phyloP scores from a whole-genome alignment of 2,113 vertebrate genomes.

The Trogon melanurus region DNA sequence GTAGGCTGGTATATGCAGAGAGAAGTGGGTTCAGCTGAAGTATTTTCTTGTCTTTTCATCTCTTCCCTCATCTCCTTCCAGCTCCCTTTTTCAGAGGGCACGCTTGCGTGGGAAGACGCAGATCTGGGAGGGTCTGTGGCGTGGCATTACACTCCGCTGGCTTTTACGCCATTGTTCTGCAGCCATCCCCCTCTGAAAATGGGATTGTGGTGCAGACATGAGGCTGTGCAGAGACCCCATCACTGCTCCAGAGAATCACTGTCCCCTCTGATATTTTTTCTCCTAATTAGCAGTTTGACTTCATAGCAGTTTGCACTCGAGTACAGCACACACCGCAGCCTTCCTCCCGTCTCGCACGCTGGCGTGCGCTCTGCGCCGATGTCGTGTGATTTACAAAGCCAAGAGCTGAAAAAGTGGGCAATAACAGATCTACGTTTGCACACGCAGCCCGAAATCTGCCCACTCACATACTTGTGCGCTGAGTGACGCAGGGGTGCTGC shows the following conservation, averaged over 20 bases:
- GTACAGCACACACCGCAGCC: background rate
- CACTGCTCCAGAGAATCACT: background rate
- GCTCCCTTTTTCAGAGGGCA: background rate
- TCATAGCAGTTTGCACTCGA: background rate
- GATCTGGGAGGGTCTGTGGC: background rate
- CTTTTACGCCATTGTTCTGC: background rate
- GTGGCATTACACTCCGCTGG: background rate
- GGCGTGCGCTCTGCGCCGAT: rapidly evolving
- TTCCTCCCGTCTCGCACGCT: background rate
- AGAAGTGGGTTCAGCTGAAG: background rate
- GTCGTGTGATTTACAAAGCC: background rate
- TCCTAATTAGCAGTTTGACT: background rate
- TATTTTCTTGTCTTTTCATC: background rate
- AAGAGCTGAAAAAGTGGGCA: slow-evolving; percentile 7
- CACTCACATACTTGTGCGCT: background rate
- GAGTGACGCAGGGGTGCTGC: background rate
- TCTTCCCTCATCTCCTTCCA: background rate
- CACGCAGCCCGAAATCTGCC: background rate
- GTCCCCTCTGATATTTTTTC: slow-evolving; percentile 18
- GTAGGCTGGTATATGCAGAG: background rate
- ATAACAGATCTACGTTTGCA: slow-evolving; percentile 31
- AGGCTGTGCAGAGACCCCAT: background rate
- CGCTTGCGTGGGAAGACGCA: background rate
- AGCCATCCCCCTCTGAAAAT: background rate
- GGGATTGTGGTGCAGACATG: background rate